A percentile compares a stretch with the other conserved stretches of the same genome.
phyloP scores from a whole-genome alignment of 2,888 invertebrate species.

The Schrankia costaestrigalis region DNA sequence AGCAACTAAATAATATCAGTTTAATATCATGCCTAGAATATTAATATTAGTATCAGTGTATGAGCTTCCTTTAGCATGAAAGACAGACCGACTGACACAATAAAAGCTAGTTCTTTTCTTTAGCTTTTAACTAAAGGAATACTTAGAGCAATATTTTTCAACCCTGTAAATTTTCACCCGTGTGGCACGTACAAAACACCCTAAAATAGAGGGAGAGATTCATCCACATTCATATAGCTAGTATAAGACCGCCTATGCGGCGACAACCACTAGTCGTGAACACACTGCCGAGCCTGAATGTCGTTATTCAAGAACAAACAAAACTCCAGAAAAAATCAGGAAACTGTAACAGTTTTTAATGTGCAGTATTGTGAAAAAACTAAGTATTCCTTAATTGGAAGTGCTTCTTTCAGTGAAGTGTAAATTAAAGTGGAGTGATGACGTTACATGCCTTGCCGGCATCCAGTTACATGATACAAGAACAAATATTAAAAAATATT shows the following conservation, averaged over 20 bases:
- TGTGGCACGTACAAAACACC: too few species aligned
- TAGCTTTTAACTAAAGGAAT: too few species aligned
- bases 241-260: conserved; percentile 49
- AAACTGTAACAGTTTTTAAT: conserved; percentile 44
- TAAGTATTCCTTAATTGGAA: conserved; percentile 49
- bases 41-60: too few species aligned
- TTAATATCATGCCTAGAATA: too few species aligned
- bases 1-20: too few species aligned
- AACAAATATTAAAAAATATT: conserved; percentile 72
- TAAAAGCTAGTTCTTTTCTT: too few species aligned
- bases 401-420: conserved; percentile 53
- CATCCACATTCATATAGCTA: conserved; percentile 25
- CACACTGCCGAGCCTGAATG: conserved; percentile 63
- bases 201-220: conserved; percentile 49
- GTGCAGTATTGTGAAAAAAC: conserved; percentile 53
- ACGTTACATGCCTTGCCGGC: conserved; percentile 77
- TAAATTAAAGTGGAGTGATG: conserved; percentile 71
- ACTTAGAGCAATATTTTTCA: too few species aligned
- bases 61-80: too few species aligned
- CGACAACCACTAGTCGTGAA: conserved; percentile 49
- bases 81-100: too few species aligned
- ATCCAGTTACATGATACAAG: conserved; percentile 70
- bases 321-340: conserved; percentile 40
- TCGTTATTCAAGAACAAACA: conserved; percentile 48
- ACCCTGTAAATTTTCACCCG: too few species aligned